These are phyloP conservation scores for Thryonomys swinderianus DNA, from an alignment of 2,113 vertebrate species.

Conservation along the genomic window DNA sequence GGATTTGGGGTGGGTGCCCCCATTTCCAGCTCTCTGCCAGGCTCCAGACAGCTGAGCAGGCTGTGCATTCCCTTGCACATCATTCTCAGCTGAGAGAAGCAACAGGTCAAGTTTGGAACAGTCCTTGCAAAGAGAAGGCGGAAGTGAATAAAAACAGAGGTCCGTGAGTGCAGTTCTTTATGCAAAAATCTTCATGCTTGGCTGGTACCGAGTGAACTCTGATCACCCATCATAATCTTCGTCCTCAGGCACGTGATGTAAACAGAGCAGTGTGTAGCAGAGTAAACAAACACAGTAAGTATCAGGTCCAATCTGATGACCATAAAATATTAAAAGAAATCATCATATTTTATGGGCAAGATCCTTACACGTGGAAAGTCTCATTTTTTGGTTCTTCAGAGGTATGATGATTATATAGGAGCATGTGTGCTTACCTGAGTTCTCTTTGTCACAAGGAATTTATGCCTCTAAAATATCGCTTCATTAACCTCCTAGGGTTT, in stretches of 20 bases:
- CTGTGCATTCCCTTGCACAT: neutral
- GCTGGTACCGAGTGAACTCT: neutral
- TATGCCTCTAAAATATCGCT: neutral
- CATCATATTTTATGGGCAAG: neutral
- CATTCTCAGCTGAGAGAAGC: neutral
- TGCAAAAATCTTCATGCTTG: neutral
- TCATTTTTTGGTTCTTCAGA: conserved; percentile 1
- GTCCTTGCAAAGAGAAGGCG: neutral
- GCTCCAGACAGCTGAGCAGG: neutral
- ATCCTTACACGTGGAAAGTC: conserved; percentile 4
- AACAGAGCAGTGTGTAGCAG: neutral
- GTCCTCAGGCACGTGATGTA: neutral
- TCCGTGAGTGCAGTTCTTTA: neutral
- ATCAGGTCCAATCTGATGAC: neutral
- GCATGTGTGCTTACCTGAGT: neutral
- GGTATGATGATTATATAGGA: neutral
- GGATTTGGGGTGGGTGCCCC: neutral
- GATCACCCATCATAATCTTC: neutral
- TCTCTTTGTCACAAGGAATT: conserved; percentile 11
- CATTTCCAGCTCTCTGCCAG: neutral
- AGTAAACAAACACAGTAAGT: too few species aligned
- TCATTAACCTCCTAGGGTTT: neutral
- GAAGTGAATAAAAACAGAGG: neutral
- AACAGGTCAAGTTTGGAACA: conserved; percentile 17
- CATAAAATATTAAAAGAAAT: neutral